A percentile compares a stretch with the other conserved stretches of the same genome.
phyloP scores from a whole-genome alignment of 1,140 invertebrate genomes.

The Drosophila willistoni region DNA sequence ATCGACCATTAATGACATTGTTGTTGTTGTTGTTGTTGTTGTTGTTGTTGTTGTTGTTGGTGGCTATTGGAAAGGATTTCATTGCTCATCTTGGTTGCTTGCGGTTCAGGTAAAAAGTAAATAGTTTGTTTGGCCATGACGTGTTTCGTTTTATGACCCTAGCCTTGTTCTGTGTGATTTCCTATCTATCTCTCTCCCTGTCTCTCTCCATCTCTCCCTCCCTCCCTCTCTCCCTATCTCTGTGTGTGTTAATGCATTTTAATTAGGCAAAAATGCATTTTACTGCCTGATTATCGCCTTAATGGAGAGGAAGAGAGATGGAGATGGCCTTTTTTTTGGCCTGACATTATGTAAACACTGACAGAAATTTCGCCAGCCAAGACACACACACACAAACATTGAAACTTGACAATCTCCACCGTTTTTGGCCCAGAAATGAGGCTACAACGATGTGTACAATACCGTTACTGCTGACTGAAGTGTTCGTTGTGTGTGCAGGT shows the following conservation, averaged over 20 bases:
- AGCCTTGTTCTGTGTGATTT: conserved; percentile 29
- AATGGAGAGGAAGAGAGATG: conserved; percentile 8
- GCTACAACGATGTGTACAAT: conserved; percentile 46
- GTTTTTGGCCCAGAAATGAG: conserved; percentile 74
- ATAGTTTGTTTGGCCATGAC: conserved; percentile 55
- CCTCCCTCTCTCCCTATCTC: conserved; percentile 2
- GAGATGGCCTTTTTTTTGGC: neutral
- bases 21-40: conserved; percentile 63
- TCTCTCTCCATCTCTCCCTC: conserved; percentile 9
- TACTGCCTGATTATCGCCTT: conserved; percentile 5
- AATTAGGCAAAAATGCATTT: conserved; percentile 50
- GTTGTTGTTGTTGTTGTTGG: conserved; percentile 62
- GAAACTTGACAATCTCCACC: conserved; percentile 42
- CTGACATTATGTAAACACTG: conserved; percentile 16
- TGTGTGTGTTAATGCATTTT: conserved; percentile 41
- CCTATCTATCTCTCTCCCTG: neutral
- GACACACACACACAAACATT: neutral
- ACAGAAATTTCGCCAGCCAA: conserved; percentile 56
- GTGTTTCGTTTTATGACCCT: conserved; percentile 44
- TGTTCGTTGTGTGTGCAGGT: conserved; percentile 61
- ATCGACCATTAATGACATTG: conserved; percentile 73
- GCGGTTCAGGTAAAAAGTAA: conserved; percentile 51
- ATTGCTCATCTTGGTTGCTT: conserved; percentile 48
- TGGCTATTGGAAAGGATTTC: conserved; percentile 74
- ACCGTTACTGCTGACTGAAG: conserved; percentile 46